Evolutionary conservation across 2,113 vertebrate species (phyloP), one percentile per base, ranked within the genome.

Genomic region (Strix uralensis): DNA sequence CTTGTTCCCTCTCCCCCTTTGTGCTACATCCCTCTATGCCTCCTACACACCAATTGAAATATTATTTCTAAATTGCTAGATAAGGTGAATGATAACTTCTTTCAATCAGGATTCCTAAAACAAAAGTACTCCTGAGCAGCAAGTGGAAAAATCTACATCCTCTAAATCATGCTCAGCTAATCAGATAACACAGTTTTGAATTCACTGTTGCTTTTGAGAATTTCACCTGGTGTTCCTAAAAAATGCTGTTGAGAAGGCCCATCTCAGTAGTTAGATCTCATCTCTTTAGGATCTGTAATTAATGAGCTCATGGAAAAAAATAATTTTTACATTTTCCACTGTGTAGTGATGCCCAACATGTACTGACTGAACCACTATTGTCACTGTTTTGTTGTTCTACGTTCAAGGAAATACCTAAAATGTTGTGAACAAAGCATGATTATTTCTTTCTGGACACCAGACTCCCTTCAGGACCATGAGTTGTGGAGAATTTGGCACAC

Each of bases 31-130:
- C 12, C 26, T 79, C 57, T 81, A 38, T 27, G 7, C 44, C 59
- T 77, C 69, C 69, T 72, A 83, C 78, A 72, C 44, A 67, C 3
- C 34, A 75, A 75, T 22, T 77, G 63, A 75, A 90, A 85, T 78
- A 77, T 77, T 72, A 84, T 52, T 92, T 72, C 92, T 81, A 87
- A 87, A 90, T 62, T 77, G 38, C 17, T 81, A 52, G 87, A 62
- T 52, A 75, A 71, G 22, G 52, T 38, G 54, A 84, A 77, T 36
- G 9, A 40, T 63, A 52, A 15, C 17, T 55, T 42, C 22, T 83
- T 80, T 58, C 40, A 90, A 72, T 75, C 5, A 67, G 29, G 23
- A 67, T 58, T 67, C 63, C 25, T 67, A 54, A 92, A 87, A 11
- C 22, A 67, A 87, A 66, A 84, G 59, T 58, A 54, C 7, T 62